Evolutionary conservation across 2,113 vertebrate genomes (phyloP).

Genomic region (Jacana jacana): DNA sequence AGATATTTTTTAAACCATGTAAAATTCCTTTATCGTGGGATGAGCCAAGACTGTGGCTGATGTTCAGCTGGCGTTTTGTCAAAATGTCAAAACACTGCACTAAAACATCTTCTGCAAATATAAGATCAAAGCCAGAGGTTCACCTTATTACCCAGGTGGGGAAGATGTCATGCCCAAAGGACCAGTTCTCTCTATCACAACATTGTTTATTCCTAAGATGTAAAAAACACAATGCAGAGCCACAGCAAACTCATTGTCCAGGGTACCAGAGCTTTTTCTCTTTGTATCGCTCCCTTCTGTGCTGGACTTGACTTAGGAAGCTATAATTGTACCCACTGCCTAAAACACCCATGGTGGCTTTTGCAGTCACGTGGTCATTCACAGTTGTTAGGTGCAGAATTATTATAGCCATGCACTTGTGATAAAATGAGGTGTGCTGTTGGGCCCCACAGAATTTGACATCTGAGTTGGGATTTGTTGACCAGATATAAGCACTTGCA

Average conservation of each 20-base stretch:
- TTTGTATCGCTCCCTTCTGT: background rate
- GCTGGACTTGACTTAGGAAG: background rate
- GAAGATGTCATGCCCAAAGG: background rate
- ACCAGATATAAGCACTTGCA: background rate
- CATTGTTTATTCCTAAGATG: background rate
- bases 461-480: background rate
- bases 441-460: background rate
- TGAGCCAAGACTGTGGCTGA: background rate
- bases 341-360: background rate
- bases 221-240: background rate
- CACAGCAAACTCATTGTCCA: background rate
- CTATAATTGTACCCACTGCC: background rate
- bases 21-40: background rate
- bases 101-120: background rate
- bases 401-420: background rate
- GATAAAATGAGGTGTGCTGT: background rate
- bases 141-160: fast-evolving
- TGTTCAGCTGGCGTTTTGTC: background rate
- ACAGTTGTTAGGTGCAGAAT: background rate
- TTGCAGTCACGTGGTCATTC: background rate
- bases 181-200: background rate
- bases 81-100: background rate
- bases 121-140: background rate
- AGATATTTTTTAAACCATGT: background rate
- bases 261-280: background rate